phyloP scores from a whole-genome alignment of 2,797 vertebrate species.

The Spea hammondii region DNA sequence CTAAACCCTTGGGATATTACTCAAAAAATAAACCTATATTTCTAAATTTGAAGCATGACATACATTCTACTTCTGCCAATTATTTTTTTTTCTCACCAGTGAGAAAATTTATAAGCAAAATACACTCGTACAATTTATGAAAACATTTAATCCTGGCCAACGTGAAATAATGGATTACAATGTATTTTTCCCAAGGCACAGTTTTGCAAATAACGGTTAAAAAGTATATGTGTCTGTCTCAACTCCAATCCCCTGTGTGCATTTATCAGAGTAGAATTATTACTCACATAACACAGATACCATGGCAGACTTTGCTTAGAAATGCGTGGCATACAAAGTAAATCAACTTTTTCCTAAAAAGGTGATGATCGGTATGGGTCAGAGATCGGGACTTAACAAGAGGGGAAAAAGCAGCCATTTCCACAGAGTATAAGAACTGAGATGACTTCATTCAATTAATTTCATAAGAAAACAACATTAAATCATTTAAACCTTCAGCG shows the following conservation, averaged over 20 bases:
- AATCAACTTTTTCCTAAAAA: slow-evolving; percentile 29
- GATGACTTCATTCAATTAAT: slow-evolving; percentile 47
- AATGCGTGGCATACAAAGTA: slow-evolving; percentile 49
- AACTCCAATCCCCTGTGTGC: slow-evolving; percentile 25
- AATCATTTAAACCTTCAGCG: slow-evolving; percentile 33
- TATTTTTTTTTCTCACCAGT: slow-evolving; percentile 1
- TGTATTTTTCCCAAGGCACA: slow-evolving; percentile 53
- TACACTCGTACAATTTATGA: slow-evolving; percentile 44
- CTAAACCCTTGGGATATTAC: slow-evolving; percentile 26
- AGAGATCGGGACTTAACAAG: slow-evolving; percentile 44
- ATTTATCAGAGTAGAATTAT: slow-evolving; percentile 31
- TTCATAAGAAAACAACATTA: slow-evolving; percentile 41
- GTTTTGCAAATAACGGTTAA: slow-evolving; percentile 51
- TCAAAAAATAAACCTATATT: slow-evolving; percentile 31
- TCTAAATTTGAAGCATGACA: background rate
- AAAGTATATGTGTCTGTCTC: slow-evolving; percentile 37
- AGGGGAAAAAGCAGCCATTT: slow-evolving; percentile 37
- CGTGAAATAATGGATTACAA: slow-evolving; percentile 37
- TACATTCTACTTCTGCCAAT: slow-evolving; percentile 29
- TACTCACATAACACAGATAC: slow-evolving; percentile 42
- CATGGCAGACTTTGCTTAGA: slow-evolving; percentile 16
- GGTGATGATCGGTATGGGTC: slow-evolving; percentile 24
- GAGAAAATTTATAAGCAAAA: slow-evolving; percentile 49
- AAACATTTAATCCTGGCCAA: slow-evolving; percentile 34
- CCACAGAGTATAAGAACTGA: slow-evolving; percentile 13